These are phyloP conservation scores for Onychomys leucogaster DNA, from an alignment of 2,797 vertebrate species.

Conservation along the genomic window DNA sequence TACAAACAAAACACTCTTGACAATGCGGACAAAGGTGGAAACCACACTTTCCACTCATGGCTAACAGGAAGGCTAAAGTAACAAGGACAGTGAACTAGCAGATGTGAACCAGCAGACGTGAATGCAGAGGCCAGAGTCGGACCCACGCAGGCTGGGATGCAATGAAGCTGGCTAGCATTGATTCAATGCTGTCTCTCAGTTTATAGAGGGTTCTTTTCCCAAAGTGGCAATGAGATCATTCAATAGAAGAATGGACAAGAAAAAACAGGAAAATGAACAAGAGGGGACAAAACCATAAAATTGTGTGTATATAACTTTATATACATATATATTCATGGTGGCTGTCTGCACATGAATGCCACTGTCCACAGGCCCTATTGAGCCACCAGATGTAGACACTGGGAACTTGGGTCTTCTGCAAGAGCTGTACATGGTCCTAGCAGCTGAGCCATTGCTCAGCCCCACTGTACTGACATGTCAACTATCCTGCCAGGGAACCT, in stretches of 20 bases:
- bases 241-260: not conserved
- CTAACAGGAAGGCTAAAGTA: not conserved
- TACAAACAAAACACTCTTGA: not conserved
- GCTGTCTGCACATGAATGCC: no score
- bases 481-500: not conserved
- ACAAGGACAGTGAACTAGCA: not conserved
- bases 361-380: no score
- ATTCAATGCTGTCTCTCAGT: not conserved
- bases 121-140: not conserved
- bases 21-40: not conserved
- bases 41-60: not conserved
- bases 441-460: not conserved
- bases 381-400: not conserved
- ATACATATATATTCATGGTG: not conserved
- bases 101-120: not conserved
- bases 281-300: not conserved
- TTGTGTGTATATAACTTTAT: no score
- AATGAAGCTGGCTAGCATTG: not conserved
- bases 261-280: not conserved
- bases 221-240: not conserved
- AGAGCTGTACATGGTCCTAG: no score
- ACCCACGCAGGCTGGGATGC: not conserved
- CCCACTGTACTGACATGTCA: not conserved
- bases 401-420: not conserved
- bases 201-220: not conserved